A percentile compares a stretch with the other conserved stretches of the same genome.
Conservation (phyloP, 2,797 vertebrate genomes). For the Crenuchus spilurus region DNA sequence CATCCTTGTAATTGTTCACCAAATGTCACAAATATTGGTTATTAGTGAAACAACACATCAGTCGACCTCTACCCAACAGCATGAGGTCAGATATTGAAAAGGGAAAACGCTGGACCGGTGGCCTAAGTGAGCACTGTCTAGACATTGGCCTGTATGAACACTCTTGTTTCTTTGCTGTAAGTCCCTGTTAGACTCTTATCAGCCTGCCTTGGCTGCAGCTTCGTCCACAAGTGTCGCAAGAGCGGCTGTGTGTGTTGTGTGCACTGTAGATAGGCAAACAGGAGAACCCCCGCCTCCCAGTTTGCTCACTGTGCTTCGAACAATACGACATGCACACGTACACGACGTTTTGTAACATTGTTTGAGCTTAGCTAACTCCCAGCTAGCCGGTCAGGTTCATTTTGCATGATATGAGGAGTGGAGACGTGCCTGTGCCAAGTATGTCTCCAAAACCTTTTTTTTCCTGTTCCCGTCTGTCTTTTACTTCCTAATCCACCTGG, state of each 20-base stretch:
- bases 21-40: no score
- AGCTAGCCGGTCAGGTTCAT: not conserved
- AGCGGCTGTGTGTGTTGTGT: constrained; percentile 33
- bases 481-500: constrained; percentile 18
- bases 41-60: no score
- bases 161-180: constrained; percentile 10
- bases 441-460: not conserved
- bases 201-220: constrained; percentile 15
- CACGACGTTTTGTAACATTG: constrained; percentile 2
- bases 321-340: constrained; percentile 4
- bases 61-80: no score
- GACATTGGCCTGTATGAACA: not conserved
- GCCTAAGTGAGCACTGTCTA: not conserved
- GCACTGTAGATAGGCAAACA: constrained; percentile 33
- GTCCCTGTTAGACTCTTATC: constrained; percentile 38
- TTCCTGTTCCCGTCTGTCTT: constrained; percentile 1
- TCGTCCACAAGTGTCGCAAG: constrained; percentile 31
- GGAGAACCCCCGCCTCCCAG: not conserved
- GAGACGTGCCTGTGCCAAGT: no score
- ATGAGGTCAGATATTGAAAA: no score
- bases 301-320: constrained; percentile 15
- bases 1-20: no score
- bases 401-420: not conserved
- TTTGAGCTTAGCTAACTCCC: constrained; percentile 5
- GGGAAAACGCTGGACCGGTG: not conserved